phyloP scores from a whole-genome alignment of 2,797 vertebrate genomes.

The Cichlasoma orientale region DNA sequence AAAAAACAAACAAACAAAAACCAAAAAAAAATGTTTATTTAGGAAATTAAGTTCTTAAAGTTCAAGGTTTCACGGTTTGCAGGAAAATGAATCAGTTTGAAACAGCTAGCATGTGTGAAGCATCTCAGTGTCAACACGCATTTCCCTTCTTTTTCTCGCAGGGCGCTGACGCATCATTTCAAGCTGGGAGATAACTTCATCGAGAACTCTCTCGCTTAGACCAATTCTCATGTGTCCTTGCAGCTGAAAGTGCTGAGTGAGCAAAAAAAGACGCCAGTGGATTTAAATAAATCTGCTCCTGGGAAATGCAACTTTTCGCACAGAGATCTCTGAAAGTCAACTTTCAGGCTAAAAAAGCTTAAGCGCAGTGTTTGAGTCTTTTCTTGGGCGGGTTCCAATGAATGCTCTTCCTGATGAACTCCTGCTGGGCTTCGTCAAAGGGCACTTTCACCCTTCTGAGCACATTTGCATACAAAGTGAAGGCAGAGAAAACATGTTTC shows the following conservation, averaged over 20 bases:
- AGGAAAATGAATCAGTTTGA: accelerated
- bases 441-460: conserved; percentile 80
- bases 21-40: background rate
- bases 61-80: background rate
- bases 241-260: conserved; percentile 39
- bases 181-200: conserved; percentile 27
- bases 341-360: conserved; percentile 55
- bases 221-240: conserved; percentile 40
- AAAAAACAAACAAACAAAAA: background rate
- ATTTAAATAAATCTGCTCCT: conserved; percentile 56
- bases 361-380: conserved; percentile 46
- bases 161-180: conserved; percentile 55
- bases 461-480: conserved; percentile 87
- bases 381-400: conserved; percentile 65
- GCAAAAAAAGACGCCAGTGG: conserved; percentile 48
- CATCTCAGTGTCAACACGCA: conserved; percentile 22
- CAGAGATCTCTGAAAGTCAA: conserved; percentile 64
- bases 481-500: conserved; percentile 84
- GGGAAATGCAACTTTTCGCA: conserved; percentile 56
- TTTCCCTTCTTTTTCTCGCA: conserved; percentile 26
- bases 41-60: background rate
- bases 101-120: background rate
- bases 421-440: conserved; percentile 80
- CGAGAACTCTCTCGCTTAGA: conserved; percentile 31
- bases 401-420: conserved; percentile 70